Conservation (phyloP, 2,113 vertebrate species). For the Nycticebus coucang region DNA sequence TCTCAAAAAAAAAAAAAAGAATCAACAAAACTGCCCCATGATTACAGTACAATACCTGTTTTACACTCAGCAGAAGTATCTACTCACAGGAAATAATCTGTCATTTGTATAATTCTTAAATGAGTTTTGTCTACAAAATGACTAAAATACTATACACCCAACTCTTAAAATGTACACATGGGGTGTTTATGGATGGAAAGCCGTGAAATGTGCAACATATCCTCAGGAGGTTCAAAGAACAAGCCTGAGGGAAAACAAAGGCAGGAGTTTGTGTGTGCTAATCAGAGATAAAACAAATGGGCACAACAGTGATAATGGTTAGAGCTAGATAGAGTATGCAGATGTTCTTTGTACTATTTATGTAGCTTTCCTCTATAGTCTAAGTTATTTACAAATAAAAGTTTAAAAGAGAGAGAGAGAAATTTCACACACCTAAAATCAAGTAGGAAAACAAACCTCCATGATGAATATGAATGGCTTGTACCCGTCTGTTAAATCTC, state of each 20-base stretch:
- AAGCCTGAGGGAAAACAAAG: background rate
- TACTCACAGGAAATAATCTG: constrained; percentile 35
- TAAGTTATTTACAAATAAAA: constrained; percentile 9
- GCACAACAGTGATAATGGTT: background rate
- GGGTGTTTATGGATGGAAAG: background rate
- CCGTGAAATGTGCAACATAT: background rate
- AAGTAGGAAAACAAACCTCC: constrained; percentile 5
- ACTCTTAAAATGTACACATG: background rate
- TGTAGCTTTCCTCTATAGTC: background rate
- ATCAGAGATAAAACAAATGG: background rate
- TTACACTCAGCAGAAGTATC: constrained; percentile 37
- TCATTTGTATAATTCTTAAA: constrained; percentile 15
- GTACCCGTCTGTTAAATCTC: background rate
- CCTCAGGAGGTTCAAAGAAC: background rate
- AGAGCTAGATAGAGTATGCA: background rate
- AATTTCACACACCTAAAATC: background rate
- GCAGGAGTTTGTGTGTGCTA: background rate
- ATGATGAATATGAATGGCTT: background rate
- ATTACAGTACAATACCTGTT: background rate
- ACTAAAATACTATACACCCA: background rate
- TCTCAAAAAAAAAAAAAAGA: too few species aligned
- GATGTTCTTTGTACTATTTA: background rate
- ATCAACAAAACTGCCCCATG: background rate
- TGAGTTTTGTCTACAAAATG: constrained; percentile 5
- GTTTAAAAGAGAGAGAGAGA: background rate